Conservation (phyloP, 2,797 vertebrate genomes). For the Pyrrhura leucotis region DNA sequence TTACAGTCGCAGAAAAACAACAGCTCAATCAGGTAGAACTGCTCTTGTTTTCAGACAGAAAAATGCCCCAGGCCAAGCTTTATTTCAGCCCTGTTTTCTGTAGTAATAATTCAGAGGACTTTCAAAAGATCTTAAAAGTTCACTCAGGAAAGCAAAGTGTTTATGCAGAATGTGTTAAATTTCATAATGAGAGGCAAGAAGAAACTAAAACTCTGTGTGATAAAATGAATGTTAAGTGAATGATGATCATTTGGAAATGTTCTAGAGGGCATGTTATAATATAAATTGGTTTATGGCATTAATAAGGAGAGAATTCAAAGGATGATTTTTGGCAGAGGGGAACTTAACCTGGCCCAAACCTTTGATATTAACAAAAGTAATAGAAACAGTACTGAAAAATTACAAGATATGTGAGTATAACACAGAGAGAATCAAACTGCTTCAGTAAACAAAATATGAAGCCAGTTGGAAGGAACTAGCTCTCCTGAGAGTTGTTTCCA, state of each 20-base stretch:
- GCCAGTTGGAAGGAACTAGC: conserved; percentile 50
- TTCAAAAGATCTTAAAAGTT: conserved; percentile 17
- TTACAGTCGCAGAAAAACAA: background rate
- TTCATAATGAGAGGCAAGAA: conserved; percentile 8
- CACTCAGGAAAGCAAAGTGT: background rate
- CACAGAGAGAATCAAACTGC: conserved; percentile 46
- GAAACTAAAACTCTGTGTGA: background rate
- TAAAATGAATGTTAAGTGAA: background rate
- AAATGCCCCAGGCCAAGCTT: background rate
- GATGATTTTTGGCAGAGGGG: conserved; percentile 21
- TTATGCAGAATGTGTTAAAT: conserved; percentile 34
- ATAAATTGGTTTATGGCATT: conserved; percentile 41
- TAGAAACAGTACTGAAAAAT: conserved; percentile 42
- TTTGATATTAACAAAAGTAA: conserved; percentile 41
- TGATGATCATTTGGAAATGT: conserved; percentile 43
- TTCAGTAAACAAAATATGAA: conserved; percentile 56
- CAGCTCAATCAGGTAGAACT: conserved; percentile 2
- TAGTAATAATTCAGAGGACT: background rate
- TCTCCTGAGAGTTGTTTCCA: conserved; percentile 58
- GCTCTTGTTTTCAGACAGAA: background rate
- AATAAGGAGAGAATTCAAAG: conserved; percentile 40
- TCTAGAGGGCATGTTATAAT: conserved; percentile 31
- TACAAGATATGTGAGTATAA: conserved; percentile 48
- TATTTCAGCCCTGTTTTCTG: background rate
- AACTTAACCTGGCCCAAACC: conserved; percentile 51